A percentile compares a stretch with the other conserved stretches of the same genome.
Conservation (phyloP, 1,140 invertebrate species). For the Probaryconus sp. region DNA sequence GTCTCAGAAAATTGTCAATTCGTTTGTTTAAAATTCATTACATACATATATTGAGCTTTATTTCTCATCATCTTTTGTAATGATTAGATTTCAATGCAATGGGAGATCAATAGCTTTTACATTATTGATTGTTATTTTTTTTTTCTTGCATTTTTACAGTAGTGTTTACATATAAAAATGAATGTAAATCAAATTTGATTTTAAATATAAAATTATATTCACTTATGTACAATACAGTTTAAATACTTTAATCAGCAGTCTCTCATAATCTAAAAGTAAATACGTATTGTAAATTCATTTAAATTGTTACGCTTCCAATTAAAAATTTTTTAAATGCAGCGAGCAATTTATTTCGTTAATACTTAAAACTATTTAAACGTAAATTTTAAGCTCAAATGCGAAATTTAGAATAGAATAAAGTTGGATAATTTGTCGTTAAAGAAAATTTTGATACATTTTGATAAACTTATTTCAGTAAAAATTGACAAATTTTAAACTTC, state of each 20-base stretch:
- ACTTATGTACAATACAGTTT: slow-evolving; percentile 41
- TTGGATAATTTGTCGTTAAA: no score
- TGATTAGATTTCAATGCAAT: slow-evolving; percentile 1
- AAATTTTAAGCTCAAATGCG: no score
- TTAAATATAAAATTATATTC: slow-evolving; percentile 45
- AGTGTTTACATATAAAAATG: slow-evolving; percentile 10
- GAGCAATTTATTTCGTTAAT: no score
- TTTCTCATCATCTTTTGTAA: not conserved
- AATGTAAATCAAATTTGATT: slow-evolving; percentile 21
- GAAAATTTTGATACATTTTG: no score
- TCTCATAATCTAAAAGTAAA: slow-evolving; percentile 4
- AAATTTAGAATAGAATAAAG: no score
- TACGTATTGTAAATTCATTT: not conserved
- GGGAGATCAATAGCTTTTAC: slow-evolving; percentile 1
- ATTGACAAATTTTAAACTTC: no score
- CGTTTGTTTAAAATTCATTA: slow-evolving; percentile 12
- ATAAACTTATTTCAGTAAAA: no score
- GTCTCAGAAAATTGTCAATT: not conserved
- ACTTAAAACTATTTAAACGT: no score
- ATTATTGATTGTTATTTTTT: slow-evolving; percentile 26
- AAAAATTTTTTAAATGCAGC: slow-evolving; percentile 8
- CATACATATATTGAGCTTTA: slow-evolving; percentile 25
- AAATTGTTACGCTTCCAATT: no score
- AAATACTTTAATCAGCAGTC: slow-evolving; percentile 24
- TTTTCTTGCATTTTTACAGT: slow-evolving; percentile 22